Evolutionary conservation across 2,888 invertebrate genomes (phyloP), one percentile per base, ranked within the genome.

Genomic region (Adelphocoris suturalis): DNA sequence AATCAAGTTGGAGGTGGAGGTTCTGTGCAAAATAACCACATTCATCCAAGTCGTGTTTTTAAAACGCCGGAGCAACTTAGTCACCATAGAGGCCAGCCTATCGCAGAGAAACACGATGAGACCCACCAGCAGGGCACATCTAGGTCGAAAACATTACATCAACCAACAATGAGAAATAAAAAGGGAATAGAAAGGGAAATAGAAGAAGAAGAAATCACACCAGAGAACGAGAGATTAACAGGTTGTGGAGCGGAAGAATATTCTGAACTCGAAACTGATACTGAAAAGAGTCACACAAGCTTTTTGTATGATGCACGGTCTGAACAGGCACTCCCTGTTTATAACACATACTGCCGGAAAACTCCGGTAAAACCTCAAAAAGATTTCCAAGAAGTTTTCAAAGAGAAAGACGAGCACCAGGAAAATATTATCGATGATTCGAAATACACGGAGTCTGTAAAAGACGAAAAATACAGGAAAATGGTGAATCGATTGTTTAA

Each of bases 401-500:
- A 76, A 13, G 76, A 76, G 7, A 37, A 27, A 37, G 11, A 37
- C 3, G 28, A 12, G 0, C 14, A 9, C 13, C 78, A 78, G 16
- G 68, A 68, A 12, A 13, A 23, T 13, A 23, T 23, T 7, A 12
- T 11, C 0, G 68, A 80, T 19, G 78, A 80, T 16, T 80, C 78
- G 11, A 80, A 80, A 13, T 19, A n/a, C 46, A 11, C 11, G n/a
- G 37, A 78, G 11, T 11, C 37, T 5, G 52, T n/a, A 19, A 82
- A 82, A 9, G 82, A 82, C 4, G 82, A 82, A 82, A 82, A 52
- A 19, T 82, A 82, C 52, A 82, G 52, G 27, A 82, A 48, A 82
- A 23, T 82, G 52, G 52, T 82, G 4, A 47, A 14, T 7, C 27
- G 52, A 4, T 52, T 82, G 55, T 82, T 82, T 27, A 82, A 23